These are phyloP conservation scores for Porites australiensis DNA, from an alignment of 64 coral and sea anemone genomes.

Conservation along the genomic window DNA sequence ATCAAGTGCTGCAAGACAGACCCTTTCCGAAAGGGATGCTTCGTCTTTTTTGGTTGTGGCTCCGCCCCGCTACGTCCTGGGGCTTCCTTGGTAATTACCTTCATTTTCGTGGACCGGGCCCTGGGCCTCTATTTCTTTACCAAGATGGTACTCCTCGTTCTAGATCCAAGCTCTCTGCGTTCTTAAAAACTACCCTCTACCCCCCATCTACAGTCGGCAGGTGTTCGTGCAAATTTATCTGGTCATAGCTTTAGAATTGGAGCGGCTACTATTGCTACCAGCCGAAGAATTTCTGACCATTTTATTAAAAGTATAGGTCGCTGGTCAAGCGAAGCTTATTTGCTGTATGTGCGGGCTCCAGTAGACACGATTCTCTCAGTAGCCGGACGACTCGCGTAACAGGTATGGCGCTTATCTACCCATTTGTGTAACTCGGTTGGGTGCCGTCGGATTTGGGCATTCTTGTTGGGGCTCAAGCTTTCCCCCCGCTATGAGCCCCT, in stretches of 20 bases:
- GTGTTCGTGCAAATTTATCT: conserved; percentile 9
- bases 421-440: neutral
- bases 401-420: neutral
- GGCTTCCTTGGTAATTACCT: no score
- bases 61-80: no score
- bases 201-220: no score
- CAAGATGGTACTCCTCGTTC: no score
- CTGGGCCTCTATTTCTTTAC: no score
- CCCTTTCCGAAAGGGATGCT: no score
- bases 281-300: neutral
- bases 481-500: neutral
- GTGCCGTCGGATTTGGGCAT: neutral
- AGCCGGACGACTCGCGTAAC: neutral
- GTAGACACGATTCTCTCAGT: neutral
- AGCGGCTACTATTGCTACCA: neutral
- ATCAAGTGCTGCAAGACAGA: no score
- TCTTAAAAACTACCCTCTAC: no score
- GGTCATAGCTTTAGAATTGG: conserved; percentile 15
- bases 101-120: no score
- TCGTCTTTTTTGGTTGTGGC: no score
- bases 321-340: neutral
- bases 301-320: neutral
- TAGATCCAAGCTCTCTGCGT: no score
- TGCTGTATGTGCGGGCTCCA: neutral
- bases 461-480: neutral